These are phyloP conservation scores for Pardalotus punctatus DNA, from an alignment of 2,113 vertebrate genomes.

Conservation along the genomic window DNA sequence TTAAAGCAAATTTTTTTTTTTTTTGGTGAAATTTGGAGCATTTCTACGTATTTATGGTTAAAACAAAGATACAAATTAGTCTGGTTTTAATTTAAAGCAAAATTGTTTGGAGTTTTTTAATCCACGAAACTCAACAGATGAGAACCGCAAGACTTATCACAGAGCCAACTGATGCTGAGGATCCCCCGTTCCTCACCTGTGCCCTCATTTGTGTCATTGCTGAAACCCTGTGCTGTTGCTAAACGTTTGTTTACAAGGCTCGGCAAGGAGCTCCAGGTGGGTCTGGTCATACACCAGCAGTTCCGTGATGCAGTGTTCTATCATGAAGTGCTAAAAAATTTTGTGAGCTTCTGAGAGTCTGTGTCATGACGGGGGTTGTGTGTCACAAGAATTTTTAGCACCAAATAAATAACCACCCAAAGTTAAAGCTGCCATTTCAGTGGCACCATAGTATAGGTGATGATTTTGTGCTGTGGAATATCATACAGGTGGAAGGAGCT, in stretches of 20 bases:
- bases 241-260: background rate
- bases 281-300: background rate
- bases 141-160: background rate
- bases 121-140: background rate
- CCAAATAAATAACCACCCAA: background rate
- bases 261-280: background rate
- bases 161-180: background rate
- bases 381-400: background rate
- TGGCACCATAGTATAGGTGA: background rate
- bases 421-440: background rate
- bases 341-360: background rate
- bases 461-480: background rate
- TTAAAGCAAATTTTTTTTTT: background rate
- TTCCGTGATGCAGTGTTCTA: rapidly evolving
- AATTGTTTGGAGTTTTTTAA: background rate
- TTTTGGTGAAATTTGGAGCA: background rate
- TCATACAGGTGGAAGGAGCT: background rate
- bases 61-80: background rate
- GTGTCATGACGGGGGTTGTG: rapidly evolving
- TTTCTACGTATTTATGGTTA: background rate
- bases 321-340: background rate
- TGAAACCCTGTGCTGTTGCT: background rate
- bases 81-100: background rate
- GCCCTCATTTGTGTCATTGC: background rate
- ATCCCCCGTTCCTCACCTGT: rapidly evolving